A percentile compares a stretch with the other conserved stretches of the same genome.
Evolutionary conservation across 2,888 invertebrate species (phyloP).

Genomic region (Noctua fimbriata): DNA sequence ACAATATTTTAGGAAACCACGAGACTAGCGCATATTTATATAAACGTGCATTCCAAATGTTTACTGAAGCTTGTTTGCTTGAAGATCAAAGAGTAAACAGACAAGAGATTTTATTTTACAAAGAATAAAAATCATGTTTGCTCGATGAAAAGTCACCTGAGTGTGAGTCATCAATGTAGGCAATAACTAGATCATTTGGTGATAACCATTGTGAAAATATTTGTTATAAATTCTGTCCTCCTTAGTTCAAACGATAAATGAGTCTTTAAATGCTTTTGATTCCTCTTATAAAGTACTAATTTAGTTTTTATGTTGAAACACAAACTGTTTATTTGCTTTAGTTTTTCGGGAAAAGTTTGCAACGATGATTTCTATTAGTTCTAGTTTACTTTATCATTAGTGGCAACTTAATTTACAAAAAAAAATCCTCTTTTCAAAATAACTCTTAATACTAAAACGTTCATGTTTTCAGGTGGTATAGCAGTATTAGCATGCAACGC

Average conservation of each 20-base stretch:
- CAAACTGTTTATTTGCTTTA: background rate
- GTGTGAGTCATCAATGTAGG: conserved; percentile 16
- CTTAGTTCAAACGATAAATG: background rate
- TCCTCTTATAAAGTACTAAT: background rate
- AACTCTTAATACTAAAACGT: background rate
- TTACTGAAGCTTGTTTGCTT: conserved; percentile 15
- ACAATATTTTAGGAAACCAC: conserved; percentile 35
- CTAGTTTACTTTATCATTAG: background rate
- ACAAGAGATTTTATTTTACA: conserved; percentile 12
- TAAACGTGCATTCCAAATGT: conserved; percentile 31
- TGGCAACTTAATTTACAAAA: background rate
- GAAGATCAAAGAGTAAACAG: conserved; percentile 28
- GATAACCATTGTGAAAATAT: conserved; percentile 36
- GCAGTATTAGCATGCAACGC: conserved; percentile 86
- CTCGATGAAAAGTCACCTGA: conserved; percentile 37
- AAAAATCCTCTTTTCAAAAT: background rate
- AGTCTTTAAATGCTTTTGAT: background rate
- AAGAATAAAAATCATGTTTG: conserved; percentile 32
- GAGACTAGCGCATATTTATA: conserved; percentile 17
- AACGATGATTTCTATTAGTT: background rate
- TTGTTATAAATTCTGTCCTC: background rate
- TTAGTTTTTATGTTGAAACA: background rate
- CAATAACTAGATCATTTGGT: background rate
- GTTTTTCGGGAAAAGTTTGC: background rate
- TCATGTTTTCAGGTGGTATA: conserved; percentile 76